A percentile compares a stretch with the other conserved stretches of the same genome.
These are phyloP conservation scores for Drosophila bocki DNA, from an alignment of 1,140 invertebrate species.

Conservation along the genomic window DNA sequence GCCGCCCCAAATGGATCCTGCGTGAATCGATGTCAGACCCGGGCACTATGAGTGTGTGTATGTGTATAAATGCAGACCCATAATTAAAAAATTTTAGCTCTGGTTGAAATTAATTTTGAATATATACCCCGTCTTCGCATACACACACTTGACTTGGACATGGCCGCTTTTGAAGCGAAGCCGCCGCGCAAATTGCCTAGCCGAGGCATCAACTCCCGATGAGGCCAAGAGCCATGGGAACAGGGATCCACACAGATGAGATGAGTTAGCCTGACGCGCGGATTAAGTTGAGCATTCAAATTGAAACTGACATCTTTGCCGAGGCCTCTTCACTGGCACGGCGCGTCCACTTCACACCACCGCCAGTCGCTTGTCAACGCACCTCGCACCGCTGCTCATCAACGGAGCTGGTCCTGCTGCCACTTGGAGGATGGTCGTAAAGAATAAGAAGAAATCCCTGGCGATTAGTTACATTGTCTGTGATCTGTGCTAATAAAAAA, in stretches of 20 bases:
- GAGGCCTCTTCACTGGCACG: conserved; percentile 21
- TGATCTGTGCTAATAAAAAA: conserved; percentile 65
- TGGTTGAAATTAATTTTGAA: conserved; percentile 83
- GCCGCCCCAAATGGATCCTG: conserved; percentile 57
- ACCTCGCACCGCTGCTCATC: conserved; percentile 57
- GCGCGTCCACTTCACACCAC: conserved; percentile 37
- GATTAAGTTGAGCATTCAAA: conserved; percentile 84
- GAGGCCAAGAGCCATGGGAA: conserved; percentile 42
- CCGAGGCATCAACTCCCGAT: conserved; percentile 34
- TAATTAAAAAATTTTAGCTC: conserved; percentile 81
- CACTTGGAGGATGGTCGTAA: conserved; percentile 39
- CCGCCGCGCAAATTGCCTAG: conserved; percentile 78
- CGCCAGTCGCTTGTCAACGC: conserved; percentile 21
- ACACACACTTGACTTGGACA: conserved; percentile 70
- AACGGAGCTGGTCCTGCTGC: conserved; percentile 32
- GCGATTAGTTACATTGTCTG: conserved; percentile 77
- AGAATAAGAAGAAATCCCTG: conserved; percentile 42
- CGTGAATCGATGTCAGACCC: conserved; percentile 53
- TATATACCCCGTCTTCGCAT: conserved; percentile 32
- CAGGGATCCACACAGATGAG: conserved; percentile 32
- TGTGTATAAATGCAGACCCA: conserved; percentile 65
- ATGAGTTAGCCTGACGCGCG: conserved; percentile 64
- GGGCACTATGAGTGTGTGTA: conserved; percentile 15
- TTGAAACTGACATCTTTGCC: conserved; percentile 75
- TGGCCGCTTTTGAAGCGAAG: conserved; percentile 69